phyloP scores from a whole-genome alignment of 2,797 vertebrate species.

The Crax fasciolata region DNA sequence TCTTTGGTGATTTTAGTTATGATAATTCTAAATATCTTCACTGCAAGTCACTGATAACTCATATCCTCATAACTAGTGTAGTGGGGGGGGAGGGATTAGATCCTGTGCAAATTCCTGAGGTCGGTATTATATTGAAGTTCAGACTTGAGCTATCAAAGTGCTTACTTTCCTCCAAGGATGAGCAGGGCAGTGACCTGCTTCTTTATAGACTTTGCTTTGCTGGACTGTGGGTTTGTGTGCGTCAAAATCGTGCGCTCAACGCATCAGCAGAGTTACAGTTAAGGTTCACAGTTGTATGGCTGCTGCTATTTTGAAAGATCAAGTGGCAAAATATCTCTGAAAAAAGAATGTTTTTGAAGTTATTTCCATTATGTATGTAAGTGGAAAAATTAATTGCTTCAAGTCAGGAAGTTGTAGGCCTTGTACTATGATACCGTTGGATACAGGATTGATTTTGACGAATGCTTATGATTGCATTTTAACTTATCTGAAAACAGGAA shows the following conservation, averaged over 20 bases:
- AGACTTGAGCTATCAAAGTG: background rate
- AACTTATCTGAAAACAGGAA: background rate
- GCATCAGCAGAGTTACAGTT: background rate
- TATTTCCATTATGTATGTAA: background rate
- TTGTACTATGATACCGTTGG: background rate
- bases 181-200: background rate
- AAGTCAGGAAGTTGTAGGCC: background rate
- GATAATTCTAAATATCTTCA: background rate
- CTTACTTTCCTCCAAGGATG: background rate
- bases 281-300: background rate
- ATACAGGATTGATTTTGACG: background rate
- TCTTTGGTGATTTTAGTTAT: background rate
- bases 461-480: background rate
- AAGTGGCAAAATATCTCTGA: background rate
- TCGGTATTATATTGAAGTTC: background rate
- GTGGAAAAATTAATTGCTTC: background rate
- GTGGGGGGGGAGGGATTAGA: accelerated
- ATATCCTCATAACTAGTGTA: accelerated
- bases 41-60: accelerated
- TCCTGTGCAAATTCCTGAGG: background rate
- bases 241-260: background rate
- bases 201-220: background rate
- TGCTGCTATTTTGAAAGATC: background rate
- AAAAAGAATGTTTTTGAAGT: background rate
- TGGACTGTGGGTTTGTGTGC: background rate